Base-by-base conservation (phyloP, 2,797 vertebrate genomes). In the Toxotes lorentzi region DNA sequence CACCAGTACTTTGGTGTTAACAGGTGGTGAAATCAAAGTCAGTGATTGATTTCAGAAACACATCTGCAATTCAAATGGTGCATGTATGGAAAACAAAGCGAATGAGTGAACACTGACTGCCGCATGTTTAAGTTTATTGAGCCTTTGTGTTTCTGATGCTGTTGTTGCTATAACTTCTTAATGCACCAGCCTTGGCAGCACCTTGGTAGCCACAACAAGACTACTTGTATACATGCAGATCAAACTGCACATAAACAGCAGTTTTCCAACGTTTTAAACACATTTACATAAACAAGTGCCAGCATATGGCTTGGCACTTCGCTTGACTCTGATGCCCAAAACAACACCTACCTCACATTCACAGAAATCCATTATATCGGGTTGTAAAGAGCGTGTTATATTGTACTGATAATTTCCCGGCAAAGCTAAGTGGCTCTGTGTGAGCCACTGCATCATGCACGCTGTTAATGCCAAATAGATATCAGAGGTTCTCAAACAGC, bases 401-500 rank as follows among this genome's bases (percentile, higher is more conserved):
- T 79, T 85, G 79, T 35, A 67, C 63, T 17, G 43, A 86, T 87
- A 65, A 90, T 84, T 84, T 76, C 74, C 64, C 50, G n/a, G 43
- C 34, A 1, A 81, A 76, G 80, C 66, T 82, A 90, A 90, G 87
- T 83, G 87, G 84, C 67, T 84, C 66, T 73, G 63, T 82, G 70
- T 70, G 74, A 81, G 82, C 82, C 74, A 84, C 79, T 84, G 87
- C 82, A 87, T 90, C 74, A 73, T 71, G 70, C 79, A 60, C 40
- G 32, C 50, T 73, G 79, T 88, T 86, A 91, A 90, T 86, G 90
- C 81, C 86, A 83, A 87, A 86, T 76, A 88, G 83, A 92, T 83
- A 88, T 88, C 80, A 70, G 79, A 88, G 86, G 81, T 85, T 82
- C 78, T 91, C 87, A 92, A 92, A 91, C 62, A 85, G 88, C 83